phyloP scores from a whole-genome alignment of 2,113 vertebrate species.

The Saimiri boliviensis region DNA sequence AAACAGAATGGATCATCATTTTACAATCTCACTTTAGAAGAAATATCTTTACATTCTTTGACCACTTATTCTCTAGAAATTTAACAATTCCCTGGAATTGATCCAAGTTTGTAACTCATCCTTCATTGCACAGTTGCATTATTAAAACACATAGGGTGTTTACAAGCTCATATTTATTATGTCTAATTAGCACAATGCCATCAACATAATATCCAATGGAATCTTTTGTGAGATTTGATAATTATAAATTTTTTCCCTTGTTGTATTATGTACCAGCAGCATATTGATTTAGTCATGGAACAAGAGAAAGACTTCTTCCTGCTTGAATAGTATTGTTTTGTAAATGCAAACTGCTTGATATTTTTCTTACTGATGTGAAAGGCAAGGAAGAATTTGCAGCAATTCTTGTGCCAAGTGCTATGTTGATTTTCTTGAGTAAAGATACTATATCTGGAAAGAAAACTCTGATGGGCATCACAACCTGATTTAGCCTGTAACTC shows the following conservation, averaged over 20 bases:
- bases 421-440: neutral
- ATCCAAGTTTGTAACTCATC: neutral
- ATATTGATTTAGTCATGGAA: neutral
- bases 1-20: neutral
- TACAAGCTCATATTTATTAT: neutral
- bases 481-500: neutral
- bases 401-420: neutral
- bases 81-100: neutral
- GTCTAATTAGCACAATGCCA: neutral
- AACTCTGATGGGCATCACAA: neutral
- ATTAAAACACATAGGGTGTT: neutral
- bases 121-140: neutral
- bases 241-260: neutral
- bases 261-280: neutral
- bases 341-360: neutral
- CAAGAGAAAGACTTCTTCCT: neutral
- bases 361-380: neutral
- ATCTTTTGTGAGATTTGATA: neutral
- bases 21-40: neutral
- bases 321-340: neutral
- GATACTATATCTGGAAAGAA: neutral
- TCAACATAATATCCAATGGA: neutral
- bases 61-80: neutral
- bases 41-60: neutral
- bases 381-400: neutral